Evolutionary conservation across 1,140 invertebrate genomes (phyloP).

Genomic region (Ruditapes philippinarum): DNA sequence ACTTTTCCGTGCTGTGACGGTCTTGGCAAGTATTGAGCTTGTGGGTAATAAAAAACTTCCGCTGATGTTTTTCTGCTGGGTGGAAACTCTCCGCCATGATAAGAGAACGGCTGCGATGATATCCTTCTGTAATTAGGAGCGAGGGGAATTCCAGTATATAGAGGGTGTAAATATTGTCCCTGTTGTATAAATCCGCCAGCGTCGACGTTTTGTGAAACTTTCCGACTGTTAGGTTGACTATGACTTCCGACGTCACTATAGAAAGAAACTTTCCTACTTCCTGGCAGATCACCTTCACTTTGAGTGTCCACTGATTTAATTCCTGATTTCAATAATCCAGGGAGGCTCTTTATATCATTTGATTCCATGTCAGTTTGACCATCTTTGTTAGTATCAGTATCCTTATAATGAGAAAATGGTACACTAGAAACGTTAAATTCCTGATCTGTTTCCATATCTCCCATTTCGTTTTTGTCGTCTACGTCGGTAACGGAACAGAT

Average conservation of each 20-base stretch:
- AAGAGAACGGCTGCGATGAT: constrained; percentile 19
- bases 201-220: constrained; percentile 14
- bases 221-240: constrained; percentile 37
- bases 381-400: background rate
- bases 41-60: constrained; percentile 43
- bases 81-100: background rate
- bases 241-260: constrained; percentile 25
- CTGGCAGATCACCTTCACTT: constrained; percentile 1
- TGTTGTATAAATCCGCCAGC: background rate
- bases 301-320: background rate
- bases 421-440: background rate
- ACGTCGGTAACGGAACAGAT: background rate
- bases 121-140: constrained; percentile 36
- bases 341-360: background rate
- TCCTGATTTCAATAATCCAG: background rate
- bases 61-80: constrained; percentile 44
- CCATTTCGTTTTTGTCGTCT: constrained; percentile 1
- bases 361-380: background rate
- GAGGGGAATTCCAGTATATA: constrained; percentile 34
- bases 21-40: background rate
- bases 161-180: constrained; percentile 39
- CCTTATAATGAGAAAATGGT: constrained; percentile 24
- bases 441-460: background rate
- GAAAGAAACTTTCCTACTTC: constrained; percentile 50
- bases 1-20: constrained; percentile 37